phyloP scores from a whole-genome alignment of 2,797 vertebrate species.

The Perodicticus potto region DNA sequence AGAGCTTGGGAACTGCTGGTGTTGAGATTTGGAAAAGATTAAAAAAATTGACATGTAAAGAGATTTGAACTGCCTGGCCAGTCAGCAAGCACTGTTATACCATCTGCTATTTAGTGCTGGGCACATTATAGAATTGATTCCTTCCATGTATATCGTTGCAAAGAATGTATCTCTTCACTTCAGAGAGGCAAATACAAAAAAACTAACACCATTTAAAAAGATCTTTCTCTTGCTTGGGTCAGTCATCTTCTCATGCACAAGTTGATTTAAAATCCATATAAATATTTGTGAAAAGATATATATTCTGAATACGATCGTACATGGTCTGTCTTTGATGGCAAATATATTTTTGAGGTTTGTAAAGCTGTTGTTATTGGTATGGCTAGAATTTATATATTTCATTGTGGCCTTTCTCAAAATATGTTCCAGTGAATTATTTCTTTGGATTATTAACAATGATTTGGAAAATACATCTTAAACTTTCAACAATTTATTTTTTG shows the following conservation, averaged over 20 bases:
- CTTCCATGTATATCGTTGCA: not conserved
- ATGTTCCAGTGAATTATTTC: not conserved
- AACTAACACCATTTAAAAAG: not conserved
- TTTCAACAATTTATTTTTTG: not conserved
- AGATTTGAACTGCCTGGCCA: not conserved
- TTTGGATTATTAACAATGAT: not conserved
- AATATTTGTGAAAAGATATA: conserved; percentile 39
- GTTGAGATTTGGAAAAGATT: not conserved
- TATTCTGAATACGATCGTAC: not conserved
- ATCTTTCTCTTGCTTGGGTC: not conserved
- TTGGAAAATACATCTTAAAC: not conserved
- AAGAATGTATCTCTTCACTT: not conserved
- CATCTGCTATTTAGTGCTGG: rapidly evolving
- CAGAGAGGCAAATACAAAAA: not conserved
- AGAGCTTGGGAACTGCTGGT: not conserved
- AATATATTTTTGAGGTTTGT: not conserved
- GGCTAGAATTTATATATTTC: conserved; percentile 18
- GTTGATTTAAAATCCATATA: conserved; percentile 29
- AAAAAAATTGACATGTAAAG: not conserved
- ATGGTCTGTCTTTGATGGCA: not conserved
- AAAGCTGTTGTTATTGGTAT: not conserved
- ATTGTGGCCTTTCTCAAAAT: conserved; percentile 33
- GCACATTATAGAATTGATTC: not conserved
- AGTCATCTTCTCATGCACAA: not conserved
- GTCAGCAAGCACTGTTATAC: not conserved